Percentiles rank a stretch among this genome's conserved stretches.
Evolutionary conservation across 1,140 invertebrate genomes (phyloP).

Genomic region (Drosophila dunni): DNA sequence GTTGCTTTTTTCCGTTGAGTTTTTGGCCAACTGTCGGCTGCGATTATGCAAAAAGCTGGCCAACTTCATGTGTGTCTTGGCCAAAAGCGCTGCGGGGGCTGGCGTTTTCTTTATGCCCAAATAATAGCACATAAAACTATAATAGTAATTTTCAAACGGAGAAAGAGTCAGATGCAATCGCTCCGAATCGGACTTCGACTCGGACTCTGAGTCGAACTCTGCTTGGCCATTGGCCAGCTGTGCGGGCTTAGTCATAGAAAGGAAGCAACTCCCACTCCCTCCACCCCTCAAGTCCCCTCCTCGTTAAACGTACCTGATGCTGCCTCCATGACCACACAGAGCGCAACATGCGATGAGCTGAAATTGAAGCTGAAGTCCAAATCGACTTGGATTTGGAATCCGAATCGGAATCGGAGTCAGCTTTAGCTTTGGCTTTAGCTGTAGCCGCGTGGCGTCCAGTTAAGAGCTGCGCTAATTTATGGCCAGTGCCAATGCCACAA

Average conservation of each 20-base stretch:
- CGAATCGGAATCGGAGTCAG: not conserved
- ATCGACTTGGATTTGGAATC: not conserved
- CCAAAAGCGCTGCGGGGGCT: constrained; percentile 69
- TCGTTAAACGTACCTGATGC: constrained; percentile 8
- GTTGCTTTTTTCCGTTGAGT: not conserved
- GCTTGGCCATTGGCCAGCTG: constrained; percentile 56
- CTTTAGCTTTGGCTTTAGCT: constrained; percentile 8
- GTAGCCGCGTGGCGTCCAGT: constrained; percentile 57
- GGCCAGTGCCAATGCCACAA: constrained; percentile 75
- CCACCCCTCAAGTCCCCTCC: not conserved
- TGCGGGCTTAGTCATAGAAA: constrained; percentile 80
- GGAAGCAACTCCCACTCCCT: constrained; percentile 26
- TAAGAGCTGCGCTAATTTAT: constrained; percentile 71
- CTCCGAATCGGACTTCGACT: constrained; percentile 5
- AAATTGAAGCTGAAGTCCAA: constrained; percentile 42
- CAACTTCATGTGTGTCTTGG: constrained; percentile 68
- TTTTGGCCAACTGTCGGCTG: constrained; percentile 26
- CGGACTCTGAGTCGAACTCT: not conserved
- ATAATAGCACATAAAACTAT: constrained; percentile 84
- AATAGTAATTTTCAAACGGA: constrained; percentile 82
- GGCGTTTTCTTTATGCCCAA: constrained; percentile 78
- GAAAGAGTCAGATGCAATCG: constrained; percentile 78
- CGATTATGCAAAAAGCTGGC: constrained; percentile 67
- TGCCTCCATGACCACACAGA: constrained; percentile 69
- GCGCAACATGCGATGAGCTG: constrained; percentile 64